Evolutionary conservation across 2,888 invertebrate genomes (phyloP).

Genomic region (Xylophagus ater): DNA sequence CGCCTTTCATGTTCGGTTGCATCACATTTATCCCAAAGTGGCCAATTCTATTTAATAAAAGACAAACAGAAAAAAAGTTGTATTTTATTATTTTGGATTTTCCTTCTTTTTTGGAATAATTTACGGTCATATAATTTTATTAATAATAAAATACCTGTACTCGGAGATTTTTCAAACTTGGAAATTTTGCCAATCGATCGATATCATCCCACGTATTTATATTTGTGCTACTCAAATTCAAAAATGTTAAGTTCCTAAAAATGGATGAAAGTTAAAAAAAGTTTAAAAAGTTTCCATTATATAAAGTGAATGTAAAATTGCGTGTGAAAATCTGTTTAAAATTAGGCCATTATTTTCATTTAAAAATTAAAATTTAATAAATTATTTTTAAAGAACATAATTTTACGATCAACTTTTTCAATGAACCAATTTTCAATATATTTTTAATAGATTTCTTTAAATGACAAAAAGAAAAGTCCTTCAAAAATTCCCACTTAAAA

Average conservation of each 20-base stretch:
- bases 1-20: constrained; percentile 82
- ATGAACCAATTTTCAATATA: no score
- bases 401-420: no score
- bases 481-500: not conserved
- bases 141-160: constrained; percentile 50
- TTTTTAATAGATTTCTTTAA: no score
- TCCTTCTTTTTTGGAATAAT: not conserved
- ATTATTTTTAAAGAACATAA: no score
- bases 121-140: constrained; percentile 7
- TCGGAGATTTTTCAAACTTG: constrained; percentile 68
- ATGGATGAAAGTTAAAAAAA: constrained; percentile 1
- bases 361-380: no score
- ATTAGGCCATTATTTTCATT: no score
- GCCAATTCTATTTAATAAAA: constrained; percentile 53
- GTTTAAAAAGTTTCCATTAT: not conserved
- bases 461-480: constrained; percentile 1
- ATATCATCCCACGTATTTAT: constrained; percentile 82
- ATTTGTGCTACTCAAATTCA: constrained; percentile 76
- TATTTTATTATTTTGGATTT: not conserved
- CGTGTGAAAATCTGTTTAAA: no score
- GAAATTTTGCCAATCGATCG: constrained; percentile 74
- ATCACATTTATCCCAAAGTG: constrained; percentile 64
- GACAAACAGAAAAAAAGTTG: constrained; percentile 8
- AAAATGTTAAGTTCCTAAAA: constrained; percentile 50
- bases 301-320: not conserved